These are phyloP conservation scores for Apodemia zela DNA, from an alignment of 2,888 invertebrate species.

Conservation along the genomic window DNA sequence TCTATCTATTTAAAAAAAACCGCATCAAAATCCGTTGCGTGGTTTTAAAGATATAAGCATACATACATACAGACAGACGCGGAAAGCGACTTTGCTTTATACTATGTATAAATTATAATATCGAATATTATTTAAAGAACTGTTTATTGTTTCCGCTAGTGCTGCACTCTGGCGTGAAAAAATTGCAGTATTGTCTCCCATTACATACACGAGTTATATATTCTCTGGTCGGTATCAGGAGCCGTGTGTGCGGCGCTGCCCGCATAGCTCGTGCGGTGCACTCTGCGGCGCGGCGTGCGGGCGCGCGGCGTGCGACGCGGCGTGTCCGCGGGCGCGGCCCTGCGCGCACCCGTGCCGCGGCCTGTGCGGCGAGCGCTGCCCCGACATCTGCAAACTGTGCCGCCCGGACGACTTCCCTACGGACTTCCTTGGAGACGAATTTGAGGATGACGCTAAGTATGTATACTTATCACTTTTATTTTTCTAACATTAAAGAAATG, in stretches of 20 bases:
- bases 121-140: too few species aligned
- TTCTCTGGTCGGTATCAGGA: background rate
- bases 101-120: too few species aligned
- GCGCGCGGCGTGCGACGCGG: conserved; percentile 76
- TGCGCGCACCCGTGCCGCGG: conserved; percentile 85
- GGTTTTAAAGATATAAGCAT: too few species aligned
- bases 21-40: too few species aligned
- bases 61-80: too few species aligned
- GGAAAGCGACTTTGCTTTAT: too few species aligned
- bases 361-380: conserved; percentile 86
- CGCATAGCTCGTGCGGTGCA: conserved; percentile 69
- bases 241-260: conserved; percentile 49
- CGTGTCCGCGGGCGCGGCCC: conserved; percentile 46
- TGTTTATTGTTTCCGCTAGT: too few species aligned
- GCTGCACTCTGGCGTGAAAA: too few species aligned
- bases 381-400: conserved; percentile 80
- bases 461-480: background rate
- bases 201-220: too few species aligned
- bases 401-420: conserved; percentile 66
- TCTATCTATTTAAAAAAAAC: too few species aligned
- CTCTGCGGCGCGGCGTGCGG: conserved; percentile 58
- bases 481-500: too few species aligned
- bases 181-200: too few species aligned
- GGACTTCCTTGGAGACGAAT: conserved; percentile 55
- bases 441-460: conserved; percentile 74